Conservation (phyloP, 2,888 invertebrate genomes). For the Drosophila leonis region DNA sequence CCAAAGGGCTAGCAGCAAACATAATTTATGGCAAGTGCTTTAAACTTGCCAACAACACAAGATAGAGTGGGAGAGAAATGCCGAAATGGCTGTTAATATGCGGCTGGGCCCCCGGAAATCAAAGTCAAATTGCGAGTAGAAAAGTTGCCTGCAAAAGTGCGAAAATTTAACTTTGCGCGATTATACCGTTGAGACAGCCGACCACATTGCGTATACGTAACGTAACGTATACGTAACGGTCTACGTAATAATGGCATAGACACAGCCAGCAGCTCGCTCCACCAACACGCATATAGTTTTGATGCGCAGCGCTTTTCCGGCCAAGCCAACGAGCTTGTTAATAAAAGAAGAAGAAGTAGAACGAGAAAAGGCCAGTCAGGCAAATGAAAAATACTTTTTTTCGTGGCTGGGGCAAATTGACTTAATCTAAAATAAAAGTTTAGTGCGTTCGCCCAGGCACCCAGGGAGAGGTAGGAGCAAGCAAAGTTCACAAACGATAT, state of each 20-base stretch:
- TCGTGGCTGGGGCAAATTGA: constrained; percentile 70
- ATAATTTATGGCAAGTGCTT: constrained; percentile 76
- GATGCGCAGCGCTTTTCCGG: constrained; percentile 43
- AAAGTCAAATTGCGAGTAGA: constrained; percentile 38
- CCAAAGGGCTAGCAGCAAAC: constrained; percentile 49
- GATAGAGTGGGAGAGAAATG: background rate
- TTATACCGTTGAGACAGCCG: constrained; percentile 71
- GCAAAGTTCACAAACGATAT: constrained; percentile 58
- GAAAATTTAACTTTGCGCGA: constrained; percentile 76
- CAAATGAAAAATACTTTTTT: constrained; percentile 74
- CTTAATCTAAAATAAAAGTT: constrained; percentile 81
- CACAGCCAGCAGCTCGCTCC: background rate
- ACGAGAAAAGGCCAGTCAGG: constrained; percentile 68
- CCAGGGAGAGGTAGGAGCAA: background rate
- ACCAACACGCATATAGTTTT: constrained; percentile 56
- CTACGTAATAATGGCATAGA: constrained; percentile 53
- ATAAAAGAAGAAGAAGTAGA: constrained; percentile 68
- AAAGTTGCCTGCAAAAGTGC: constrained; percentile 62
- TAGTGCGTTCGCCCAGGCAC: constrained; percentile 60
- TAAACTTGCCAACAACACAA: constrained; percentile 62
- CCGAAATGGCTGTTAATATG: constrained; percentile 43
- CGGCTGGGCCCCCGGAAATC: constrained; percentile 48
- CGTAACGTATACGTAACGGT: constrained; percentile 45
- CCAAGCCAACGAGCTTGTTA: constrained; percentile 52
- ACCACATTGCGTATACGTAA: constrained; percentile 57